Evolutionary conservation across 2,797 vertebrate species (phyloP).

Genomic region (Lycodopsis pacificus): DNA sequence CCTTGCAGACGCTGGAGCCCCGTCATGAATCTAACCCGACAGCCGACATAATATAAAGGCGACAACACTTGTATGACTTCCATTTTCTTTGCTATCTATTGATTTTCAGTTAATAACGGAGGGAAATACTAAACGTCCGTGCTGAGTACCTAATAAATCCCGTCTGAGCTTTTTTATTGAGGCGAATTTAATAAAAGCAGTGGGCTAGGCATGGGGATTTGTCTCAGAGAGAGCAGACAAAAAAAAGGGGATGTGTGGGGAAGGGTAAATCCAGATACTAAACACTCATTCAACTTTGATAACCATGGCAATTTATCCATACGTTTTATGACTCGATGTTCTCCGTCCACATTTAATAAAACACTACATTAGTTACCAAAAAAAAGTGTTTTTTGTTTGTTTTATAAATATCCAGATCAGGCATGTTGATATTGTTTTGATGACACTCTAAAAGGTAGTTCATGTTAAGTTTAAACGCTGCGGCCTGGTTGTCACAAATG

Average conservation of each 20-base stretch:
- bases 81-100: conserved; percentile 99
- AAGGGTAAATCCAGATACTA: conserved; percentile 78
- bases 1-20: conserved; percentile 92
- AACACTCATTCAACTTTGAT: conserved; percentile 76
- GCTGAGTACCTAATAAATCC: conserved; percentile 99
- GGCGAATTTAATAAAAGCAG: conserved; percentile 99
- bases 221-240: conserved; percentile 83
- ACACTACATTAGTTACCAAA: conserved; percentile 19
- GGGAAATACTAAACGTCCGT: conserved; percentile 99
- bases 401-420: neutral
- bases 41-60: conserved; percentile 99
- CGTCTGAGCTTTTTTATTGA: conserved; percentile 99
- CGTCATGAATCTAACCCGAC: conserved; percentile 99
- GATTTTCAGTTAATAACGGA: conserved; percentile 99
- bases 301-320: conserved; percentile 67
- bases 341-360: conserved; percentile 38
- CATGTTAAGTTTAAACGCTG: conserved; percentile 55
- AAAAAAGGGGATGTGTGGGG: conserved; percentile 73
- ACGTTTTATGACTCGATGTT: conserved; percentile 24
- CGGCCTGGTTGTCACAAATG: conserved; percentile 34
- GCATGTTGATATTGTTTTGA: conserved; percentile 24
- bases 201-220: conserved; percentile 93
- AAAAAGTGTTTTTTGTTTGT: neutral
- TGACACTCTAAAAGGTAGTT: conserved; percentile 41
- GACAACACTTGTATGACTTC: conserved; percentile 99